Evolutionary conservation across 1,140 invertebrate species (phyloP), one percentile per base, ranked within the genome.

Genomic region (Drosophila serrata): DNA sequence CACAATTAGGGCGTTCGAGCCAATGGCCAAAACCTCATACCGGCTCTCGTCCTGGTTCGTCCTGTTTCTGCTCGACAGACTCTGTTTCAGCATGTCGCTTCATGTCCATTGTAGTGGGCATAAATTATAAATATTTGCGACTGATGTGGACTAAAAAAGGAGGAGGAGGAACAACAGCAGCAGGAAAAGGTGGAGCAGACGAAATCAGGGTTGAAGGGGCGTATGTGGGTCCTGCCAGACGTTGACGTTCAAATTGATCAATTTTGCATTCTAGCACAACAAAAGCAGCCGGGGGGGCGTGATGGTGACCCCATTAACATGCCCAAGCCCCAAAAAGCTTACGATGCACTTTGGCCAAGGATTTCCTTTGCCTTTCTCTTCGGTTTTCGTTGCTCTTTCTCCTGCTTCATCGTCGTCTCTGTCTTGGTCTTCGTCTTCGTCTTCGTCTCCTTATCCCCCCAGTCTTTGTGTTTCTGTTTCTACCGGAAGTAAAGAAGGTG

Each of bases 201-300:
- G 7, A 13, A n/a, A 46, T 46, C 45, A 46, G 45, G 7, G 45
- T 5, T 4, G 17, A n/a, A n/a, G n/a, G n/a, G n/a, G n/a, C n/a
- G n/a, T n/a, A n/a, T n/a, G n/a, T n/a, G 33, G 17, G 31, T 35
- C 56, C 59, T 62, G 72, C 31, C 56, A 53, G 62, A 61, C 37
- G 46, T 22, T 55, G 46, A 70, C 48, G 31, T 68, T 43, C 75
- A 79, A 82, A 85, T 86, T 86, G 84, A 87, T 86, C 82, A 88
- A 88, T 82, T 82, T 86, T 76, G 57, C 75, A 82, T 82, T 75
- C 53, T 63, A 45, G 69, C 75, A 69, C 75, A 82, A 75, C 79
- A 86, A 61, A 70, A 58, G 68, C 45, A 82, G 65, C 27, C 37
- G 27, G 60, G 46, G 45, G 19, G 37, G 40, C 12, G 45, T 45